A percentile compares a stretch with the other conserved stretches of the same genome.
phyloP scores from a whole-genome alignment of 2,888 invertebrate genomes.

The Seladonia tumulorum region DNA sequence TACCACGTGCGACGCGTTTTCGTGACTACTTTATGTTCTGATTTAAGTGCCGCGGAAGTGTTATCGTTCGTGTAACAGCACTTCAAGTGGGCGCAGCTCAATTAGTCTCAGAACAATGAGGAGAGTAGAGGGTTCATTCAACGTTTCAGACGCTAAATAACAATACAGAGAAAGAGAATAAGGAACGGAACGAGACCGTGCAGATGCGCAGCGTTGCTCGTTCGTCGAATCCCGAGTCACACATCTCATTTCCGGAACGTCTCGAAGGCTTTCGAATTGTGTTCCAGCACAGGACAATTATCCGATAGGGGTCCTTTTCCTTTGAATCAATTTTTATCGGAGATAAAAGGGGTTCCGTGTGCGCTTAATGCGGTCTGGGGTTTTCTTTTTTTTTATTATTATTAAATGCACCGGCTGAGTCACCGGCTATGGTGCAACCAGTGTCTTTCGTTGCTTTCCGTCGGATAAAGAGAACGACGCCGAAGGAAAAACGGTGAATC shows the following conservation, averaged over 20 bases:
- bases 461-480: background rate
- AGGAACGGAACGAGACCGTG: background rate
- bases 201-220: background rate
- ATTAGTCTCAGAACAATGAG: conserved; percentile 64
- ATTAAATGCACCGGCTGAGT: conserved; percentile 3
- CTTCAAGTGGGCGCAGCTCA: conserved; percentile 65
- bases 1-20: conserved; percentile 57
- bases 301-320: background rate
- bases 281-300: conserved; percentile 24
- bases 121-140: conserved; percentile 59
- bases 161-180: conserved; percentile 23
- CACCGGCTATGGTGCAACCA: background rate
- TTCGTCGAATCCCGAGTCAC: conserved; percentile 41
- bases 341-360: conserved; percentile 9
- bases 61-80: conserved; percentile 55
- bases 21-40: conserved; percentile 52
- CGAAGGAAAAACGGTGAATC: conserved; percentile 5
- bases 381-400: no score
- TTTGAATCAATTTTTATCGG: background rate
- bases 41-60: conserved; percentile 65
- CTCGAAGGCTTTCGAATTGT: conserved; percentile 26
- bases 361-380: background rate
- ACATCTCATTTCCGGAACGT: conserved; percentile 30
- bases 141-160: conserved; percentile 45
- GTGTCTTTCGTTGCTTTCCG: background rate